A percentile compares a stretch with the other conserved stretches of the same genome.
These are phyloP conservation scores for Diarsia brunnea DNA, from an alignment of 2,888 invertebrate species.

Conservation along the genomic window DNA sequence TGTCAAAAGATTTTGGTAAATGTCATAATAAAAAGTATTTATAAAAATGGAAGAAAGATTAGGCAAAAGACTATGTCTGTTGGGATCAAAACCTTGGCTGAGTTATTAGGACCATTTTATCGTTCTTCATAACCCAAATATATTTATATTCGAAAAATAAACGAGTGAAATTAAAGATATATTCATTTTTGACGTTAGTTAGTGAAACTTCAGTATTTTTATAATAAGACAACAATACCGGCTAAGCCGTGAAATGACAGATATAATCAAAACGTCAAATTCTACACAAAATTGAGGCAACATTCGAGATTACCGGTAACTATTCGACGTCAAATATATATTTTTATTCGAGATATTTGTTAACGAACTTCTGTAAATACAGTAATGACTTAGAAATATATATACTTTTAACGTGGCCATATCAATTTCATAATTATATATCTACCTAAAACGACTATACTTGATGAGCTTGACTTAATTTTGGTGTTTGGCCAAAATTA, in stretches of 20 bases:
- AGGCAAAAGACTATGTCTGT: not conserved
- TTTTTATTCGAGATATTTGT: slow-evolving; percentile 58
- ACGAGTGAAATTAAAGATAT: not conserved
- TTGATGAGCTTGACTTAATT: slow-evolving; percentile 38
- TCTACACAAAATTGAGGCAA: slow-evolving; percentile 53
- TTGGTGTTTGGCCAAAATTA: slow-evolving; percentile 33
- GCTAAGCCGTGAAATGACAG: slow-evolving; percentile 22
- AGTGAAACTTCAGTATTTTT: not conserved
- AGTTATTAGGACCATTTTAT: slow-evolving; percentile 5
- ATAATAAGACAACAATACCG: not conserved
- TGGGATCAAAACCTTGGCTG: not conserved
- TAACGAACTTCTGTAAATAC: slow-evolving; percentile 56
- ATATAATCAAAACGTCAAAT: slow-evolving; percentile 15
- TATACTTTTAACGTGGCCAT: slow-evolving; percentile 42
- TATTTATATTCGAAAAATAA: slow-evolving; percentile 3
- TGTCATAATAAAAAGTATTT: not conserved
- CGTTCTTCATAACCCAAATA: slow-evolving; percentile 9
- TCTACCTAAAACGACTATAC: slow-evolving; percentile 43
- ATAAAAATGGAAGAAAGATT: slow-evolving; percentile 23
- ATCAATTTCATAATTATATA: slow-evolving; percentile 47
- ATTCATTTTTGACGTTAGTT: not conserved
- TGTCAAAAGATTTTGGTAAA: slow-evolving; percentile 2
- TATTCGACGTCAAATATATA: slow-evolving; percentile 41
- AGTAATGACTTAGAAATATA: slow-evolving; percentile 63
- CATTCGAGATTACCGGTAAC: slow-evolving; percentile 51